Base-by-base conservation (phyloP, 2,113 vertebrate genomes). In the Eolophus roseicapilla region DNA sequence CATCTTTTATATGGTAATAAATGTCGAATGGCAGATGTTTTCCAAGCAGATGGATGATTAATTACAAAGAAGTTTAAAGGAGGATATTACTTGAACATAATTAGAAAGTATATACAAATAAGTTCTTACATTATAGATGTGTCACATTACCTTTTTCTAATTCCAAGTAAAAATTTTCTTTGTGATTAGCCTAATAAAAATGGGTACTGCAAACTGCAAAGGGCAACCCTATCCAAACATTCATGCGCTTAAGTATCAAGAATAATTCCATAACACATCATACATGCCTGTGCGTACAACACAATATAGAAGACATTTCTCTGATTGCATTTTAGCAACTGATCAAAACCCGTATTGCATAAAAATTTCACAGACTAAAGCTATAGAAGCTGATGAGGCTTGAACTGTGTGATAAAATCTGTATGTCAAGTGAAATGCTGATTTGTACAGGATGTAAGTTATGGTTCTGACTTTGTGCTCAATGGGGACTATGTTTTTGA, bases 21-120 rank as follows among this genome's bases (percentile, higher is more conserved):
- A 78, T 95, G 78, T 71, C 95, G 57, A 93, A 93, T 95, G 86
- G 29, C 75, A 96, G 94, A 89, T 95, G 81, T 95, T 97, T 96
- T 35, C 62, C 81, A 85, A 59, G 81, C 44, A 76, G 23, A 84
- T 13, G 83, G 76, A 80, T 65, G 28, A 91, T 90, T 47, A 29
- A 69, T 95, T 82, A 44, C 64, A 80, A 94, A 74, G 15, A 93
- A 28, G 75, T 88, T 77, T 53, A 83, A 62, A 62, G 25, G 31
- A 37, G 11, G 76, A 43, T 91, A 70, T 68, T 90, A 46, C 46
- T 92, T 73, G 21, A 93, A 57, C 5, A 7, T 41, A 49, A 82
- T 81, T 68, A 80, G 57, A 87, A 81, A 15, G 5, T 10, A 16
- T 82, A 62, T 37, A 64, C 6, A 37, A 86, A 60, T 60, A 47